These are phyloP conservation scores for Pelochelys cantorii DNA, from an alignment of 2,797 vertebrate species.

Conservation along the genomic window DNA sequence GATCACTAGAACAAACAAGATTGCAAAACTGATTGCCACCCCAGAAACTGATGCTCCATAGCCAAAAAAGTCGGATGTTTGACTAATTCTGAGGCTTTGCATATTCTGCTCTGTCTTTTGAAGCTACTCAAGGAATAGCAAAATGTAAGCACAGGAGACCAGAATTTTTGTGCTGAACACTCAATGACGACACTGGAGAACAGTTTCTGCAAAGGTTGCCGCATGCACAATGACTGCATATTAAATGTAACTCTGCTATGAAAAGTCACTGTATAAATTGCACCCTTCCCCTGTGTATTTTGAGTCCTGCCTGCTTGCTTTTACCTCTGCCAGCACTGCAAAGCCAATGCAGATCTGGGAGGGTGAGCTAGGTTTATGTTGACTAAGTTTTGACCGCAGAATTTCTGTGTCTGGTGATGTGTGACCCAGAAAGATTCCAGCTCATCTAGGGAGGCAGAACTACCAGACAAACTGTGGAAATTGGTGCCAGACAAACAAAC, in stretches of 20 bases:
- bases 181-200: neutral
- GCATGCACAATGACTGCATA: neutral
- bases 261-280: neutral
- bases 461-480: neutral
- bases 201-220: neutral
- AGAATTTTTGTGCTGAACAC: neutral
- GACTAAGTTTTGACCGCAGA: neutral
- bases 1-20: neutral
- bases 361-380: neutral
- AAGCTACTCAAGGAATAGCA: neutral
- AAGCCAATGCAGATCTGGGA: neutral
- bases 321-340: neutral
- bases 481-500: neutral
- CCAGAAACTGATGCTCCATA: neutral
- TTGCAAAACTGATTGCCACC: fast-evolving
- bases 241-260: neutral
- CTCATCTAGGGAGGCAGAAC: neutral
- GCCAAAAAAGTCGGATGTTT: neutral
- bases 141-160: neutral
- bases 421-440: neutral
- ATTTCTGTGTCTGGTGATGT: neutral
- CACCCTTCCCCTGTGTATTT: neutral
- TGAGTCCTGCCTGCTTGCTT: neutral
- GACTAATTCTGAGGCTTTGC: neutral
- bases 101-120: neutral